These are phyloP conservation scores for Onychorhynchus coronatus DNA, from an alignment of 2,113 vertebrate genomes.

Conservation along the genomic window DNA sequence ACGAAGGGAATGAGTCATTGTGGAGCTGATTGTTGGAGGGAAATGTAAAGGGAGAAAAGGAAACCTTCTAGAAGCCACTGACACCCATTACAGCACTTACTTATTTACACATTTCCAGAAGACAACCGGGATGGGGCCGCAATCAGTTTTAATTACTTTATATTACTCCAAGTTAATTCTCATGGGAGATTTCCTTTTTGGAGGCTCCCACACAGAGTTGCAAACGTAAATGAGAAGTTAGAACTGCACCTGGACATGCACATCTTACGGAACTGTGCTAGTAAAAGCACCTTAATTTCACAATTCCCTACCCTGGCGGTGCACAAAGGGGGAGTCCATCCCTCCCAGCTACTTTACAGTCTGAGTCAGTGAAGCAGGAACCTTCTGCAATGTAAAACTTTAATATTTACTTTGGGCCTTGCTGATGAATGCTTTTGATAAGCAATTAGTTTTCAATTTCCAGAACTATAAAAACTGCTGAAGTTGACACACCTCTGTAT, in stretches of 20 bases:
- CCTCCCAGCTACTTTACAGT: not conserved
- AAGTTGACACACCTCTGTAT: not conserved
- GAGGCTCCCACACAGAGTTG: constrained; percentile 13
- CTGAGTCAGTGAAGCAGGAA: not conserved
- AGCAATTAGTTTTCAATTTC: constrained; percentile 43
- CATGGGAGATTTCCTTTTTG: not conserved
- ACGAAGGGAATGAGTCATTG: constrained; percentile 54
- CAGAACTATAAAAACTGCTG: not conserved
- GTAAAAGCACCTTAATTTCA: constrained; percentile 10
- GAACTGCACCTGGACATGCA: constrained; percentile 16
- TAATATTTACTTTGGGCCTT: constrained; percentile 5
- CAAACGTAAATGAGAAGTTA: constrained; percentile 29
- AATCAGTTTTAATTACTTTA: not conserved
- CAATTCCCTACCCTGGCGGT: not conserved
- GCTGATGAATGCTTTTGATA: constrained; percentile 37
- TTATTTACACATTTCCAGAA: constrained; percentile 8
- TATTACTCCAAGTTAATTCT: constrained; percentile 5
- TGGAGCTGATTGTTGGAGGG: not conserved
- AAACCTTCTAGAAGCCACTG: constrained; percentile 10
- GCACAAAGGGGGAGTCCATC: not conserved
- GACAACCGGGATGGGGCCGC: not conserved
- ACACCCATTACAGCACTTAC: not conserved
- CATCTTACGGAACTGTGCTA: not conserved
- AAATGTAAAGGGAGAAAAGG: not conserved
- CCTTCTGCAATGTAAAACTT: not conserved